A percentile compares a stretch with the other conserved stretches of the same genome.
These are phyloP conservation scores for Aphaenogaster rudis DNA, from an alignment of 1,140 invertebrate species.

Conservation along the genomic window DNA sequence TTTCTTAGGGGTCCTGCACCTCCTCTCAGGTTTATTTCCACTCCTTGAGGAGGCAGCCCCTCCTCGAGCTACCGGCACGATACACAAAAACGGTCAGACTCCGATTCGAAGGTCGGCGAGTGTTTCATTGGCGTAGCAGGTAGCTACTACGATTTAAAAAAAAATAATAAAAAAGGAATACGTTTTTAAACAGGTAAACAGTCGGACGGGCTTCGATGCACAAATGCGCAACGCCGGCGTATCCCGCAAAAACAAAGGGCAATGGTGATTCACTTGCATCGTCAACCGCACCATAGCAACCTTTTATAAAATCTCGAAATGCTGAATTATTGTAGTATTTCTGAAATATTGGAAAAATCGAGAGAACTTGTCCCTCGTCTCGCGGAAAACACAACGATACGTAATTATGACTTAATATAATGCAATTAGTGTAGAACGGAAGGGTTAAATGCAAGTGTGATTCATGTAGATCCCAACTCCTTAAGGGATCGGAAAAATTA, in stretches of 20 bases:
- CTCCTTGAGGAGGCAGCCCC: conserved; percentile 52
- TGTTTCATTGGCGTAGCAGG: conserved; percentile 82
- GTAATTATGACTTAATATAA: background rate
- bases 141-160: conserved; percentile 36
- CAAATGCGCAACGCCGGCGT: conserved; percentile 14
- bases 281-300: background rate
- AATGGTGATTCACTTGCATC: conserved; percentile 59
- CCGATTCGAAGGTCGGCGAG: conserved; percentile 83
- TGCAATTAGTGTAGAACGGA: background rate
- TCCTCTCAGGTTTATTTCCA: conserved; percentile 66
- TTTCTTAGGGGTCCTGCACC: conserved; percentile 41
- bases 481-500: background rate
- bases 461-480: background rate
- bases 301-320: conserved; percentile 18
- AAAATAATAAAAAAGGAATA: conserved; percentile 33
- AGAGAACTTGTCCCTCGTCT: background rate
- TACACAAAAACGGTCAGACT: conserved; percentile 82
- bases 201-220: conserved; percentile 26
- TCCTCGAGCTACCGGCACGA: conserved; percentile 55
- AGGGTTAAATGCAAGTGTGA: background rate
- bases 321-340: background rate
- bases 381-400: background rate
- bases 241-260: conserved; percentile 66
- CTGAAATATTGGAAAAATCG: background rate
- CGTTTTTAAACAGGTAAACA: conserved; percentile 34